A percentile compares a stretch with the other conserved stretches of the same genome.
Evolutionary conservation across 37 sponge, comb jelly and placozoan species (phyloP).

Genomic region (Halisarca cf. caerulea): DNA sequence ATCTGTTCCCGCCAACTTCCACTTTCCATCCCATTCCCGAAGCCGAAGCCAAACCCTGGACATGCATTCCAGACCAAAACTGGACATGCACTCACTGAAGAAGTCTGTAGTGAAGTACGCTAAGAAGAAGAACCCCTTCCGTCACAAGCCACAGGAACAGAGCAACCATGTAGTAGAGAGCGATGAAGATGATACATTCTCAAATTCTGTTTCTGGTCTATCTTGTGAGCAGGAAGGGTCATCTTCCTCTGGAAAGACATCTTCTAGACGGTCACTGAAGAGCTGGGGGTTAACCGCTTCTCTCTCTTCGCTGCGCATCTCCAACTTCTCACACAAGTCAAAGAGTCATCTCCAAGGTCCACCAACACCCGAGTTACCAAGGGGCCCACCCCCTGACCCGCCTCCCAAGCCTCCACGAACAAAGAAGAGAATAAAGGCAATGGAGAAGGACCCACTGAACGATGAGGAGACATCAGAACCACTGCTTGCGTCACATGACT

Average conservation of each 20-base stretch:
- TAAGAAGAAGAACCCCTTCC: conserved; percentile 13
- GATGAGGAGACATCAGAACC: conserved; percentile 1
- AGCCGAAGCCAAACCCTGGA: neutral
- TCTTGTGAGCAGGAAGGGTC: neutral
- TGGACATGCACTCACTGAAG: neutral
- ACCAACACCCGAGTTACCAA: neutral
- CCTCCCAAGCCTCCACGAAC: conserved; percentile 18
- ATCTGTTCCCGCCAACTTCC: neutral
- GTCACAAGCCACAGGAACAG: neutral
- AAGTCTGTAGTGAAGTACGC: conserved; percentile 4
- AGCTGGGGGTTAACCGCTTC: neutral
- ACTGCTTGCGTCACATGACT: conserved; percentile 5
- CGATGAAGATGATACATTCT: conserved; percentile 3
- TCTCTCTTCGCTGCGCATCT: neutral
- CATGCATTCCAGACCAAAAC: neutral
- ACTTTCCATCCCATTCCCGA: neutral
- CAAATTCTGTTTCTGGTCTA: neutral
- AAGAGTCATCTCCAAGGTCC: neutral
- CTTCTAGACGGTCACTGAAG: neutral
- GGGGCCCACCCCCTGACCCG: neutral
- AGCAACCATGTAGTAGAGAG: too few relatives aligned
- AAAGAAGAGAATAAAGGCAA: neutral
- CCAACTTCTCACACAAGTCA: neutral
- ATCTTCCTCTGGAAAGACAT: neutral
- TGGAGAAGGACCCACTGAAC: conserved; percentile 13